Percentiles rank a stretch among this genome's conserved stretches.
These are phyloP conservation scores for Meloidogyne floridensis DNA, from an alignment of 1,140 invertebrate genomes.

Conservation along the genomic window DNA sequence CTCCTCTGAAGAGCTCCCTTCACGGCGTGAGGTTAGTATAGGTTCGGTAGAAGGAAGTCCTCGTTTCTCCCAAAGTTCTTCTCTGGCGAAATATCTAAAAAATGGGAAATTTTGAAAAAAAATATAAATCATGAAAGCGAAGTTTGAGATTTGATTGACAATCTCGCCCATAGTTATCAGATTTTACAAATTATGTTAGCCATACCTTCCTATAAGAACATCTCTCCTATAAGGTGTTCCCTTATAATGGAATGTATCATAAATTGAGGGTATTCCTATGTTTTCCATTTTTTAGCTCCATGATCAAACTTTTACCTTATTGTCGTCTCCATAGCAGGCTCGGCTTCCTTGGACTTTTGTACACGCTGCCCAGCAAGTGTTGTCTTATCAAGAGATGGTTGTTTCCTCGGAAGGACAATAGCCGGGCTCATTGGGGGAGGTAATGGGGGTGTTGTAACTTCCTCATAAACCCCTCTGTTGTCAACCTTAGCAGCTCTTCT, in stretches of 20 bases:
- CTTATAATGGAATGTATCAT: too few relatives aligned
- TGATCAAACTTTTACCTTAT: not conserved
- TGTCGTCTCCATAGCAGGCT: not conserved
- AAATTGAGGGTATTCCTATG: too few relatives aligned
- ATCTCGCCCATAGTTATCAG: too few relatives aligned
- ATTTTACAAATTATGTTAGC: too few relatives aligned
- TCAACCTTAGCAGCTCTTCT: conserved; percentile 37
- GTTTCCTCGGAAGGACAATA: conserved; percentile 29
- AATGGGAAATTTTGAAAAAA: not conserved
- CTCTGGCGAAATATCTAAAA: conserved; percentile 1
- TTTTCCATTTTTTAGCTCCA: too few relatives aligned
- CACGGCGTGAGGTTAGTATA: not conserved
- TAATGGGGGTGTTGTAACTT: not conserved
- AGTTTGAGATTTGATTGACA: too few relatives aligned
- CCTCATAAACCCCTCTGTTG: not conserved
- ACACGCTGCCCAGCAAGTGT: not conserved
- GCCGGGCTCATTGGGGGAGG: conserved; percentile 41
- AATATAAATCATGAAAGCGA: not conserved
- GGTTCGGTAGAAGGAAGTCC: not conserved
- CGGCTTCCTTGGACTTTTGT: not conserved
- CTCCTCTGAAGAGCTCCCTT: not conserved
- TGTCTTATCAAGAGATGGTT: conserved; percentile 10
- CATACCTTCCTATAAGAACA: too few relatives aligned
- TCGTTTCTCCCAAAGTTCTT: not conserved
- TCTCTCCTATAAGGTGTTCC: too few relatives aligned